Base-by-base conservation (phyloP, 2,888 invertebrate species). In the Megamerina dolium region DNA sequence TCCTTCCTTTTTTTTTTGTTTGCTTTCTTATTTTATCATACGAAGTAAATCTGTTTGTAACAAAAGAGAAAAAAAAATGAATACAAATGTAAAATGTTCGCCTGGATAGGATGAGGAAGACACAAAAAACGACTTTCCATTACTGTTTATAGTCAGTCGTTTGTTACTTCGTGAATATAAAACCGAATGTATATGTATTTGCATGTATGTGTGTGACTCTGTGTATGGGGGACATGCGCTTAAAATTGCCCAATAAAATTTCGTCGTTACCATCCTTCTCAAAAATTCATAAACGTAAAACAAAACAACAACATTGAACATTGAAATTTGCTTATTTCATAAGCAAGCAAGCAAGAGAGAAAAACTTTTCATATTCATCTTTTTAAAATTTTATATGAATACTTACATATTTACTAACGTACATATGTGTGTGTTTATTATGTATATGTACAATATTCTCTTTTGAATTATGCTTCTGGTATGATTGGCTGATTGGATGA, bases 151-250 rank as follows among this genome's bases (percentile, higher is more conserved):
- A 23, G 13, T 35, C 35, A 23, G 10, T 35, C 35, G 8, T 35
- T 35, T 21, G 18, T 35, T 35, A 21, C 19, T 34, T 2, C 23
- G 21, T n/a, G 4, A 9, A 9, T 3, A 16, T 16, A 3, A 14
- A 13, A n/a, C 3, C 13, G 12, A 9, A 5, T 6, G 19, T 41
- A 18, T 29, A 19, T 32, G 17, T 32, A 5, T 54, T 48, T 54
- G 51, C 52, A 50, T 55, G 50, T 49, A 46, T 52, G n/a, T n/a
- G n/a, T n/a, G n/a, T n/a, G n/a, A n/a, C n/a, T n/a, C n/a, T n/a
- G n/a, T n/a, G n/a, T n/a, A n/a, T n/a, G n/a, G 54, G 52, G 52
- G 57, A 60, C 60, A 60, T 58, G 58, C 58, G 60, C 60, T 55
- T 51, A 52, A 51, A 57, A 58, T 57, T 56, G 56, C 55, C 60